Base-by-base conservation (phyloP, 2,888 invertebrate genomes). In the Nemapogon koenigi region DNA sequence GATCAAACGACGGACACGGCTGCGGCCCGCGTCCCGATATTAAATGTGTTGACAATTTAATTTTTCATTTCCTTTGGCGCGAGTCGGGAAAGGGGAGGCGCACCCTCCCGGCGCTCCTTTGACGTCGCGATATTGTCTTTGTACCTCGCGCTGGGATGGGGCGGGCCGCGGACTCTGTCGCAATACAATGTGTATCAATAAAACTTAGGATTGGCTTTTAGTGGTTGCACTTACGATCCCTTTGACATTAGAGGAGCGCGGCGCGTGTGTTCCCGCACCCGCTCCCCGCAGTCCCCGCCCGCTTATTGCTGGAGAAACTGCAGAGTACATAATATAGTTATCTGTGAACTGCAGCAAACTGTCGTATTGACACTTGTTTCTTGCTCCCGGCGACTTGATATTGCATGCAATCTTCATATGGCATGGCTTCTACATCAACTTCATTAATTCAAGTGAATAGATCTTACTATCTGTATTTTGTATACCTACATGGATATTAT, bases 131-230 rank as follows among this genome's bases (percentile, higher is more conserved):
- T 79, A 79, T 79, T 79, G 78, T 79, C 78, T 78, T 78, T 78
- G 78, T 76, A 70, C 66, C 67, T 62, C 64, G 66, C 63, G 64
- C 32, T 68, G 75, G 75, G 71, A 67, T 70, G 70, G 59, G 70
- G 60, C 61, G 62, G 71, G 62, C 13, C 26, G 32, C 28, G 30
- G 76, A 78, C 78, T 76, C 76, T 78, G 78, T 79, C 78, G 76
- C 79, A 78, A 78, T 78, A 78, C 76, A 78, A 78, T 78, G 78
- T 78, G 78, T 79, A 78, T 78, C 78, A 78, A 78, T 78, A 79
- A 79, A 79, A 79, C 78, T 78, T 78, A 76, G 78, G 76, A 78
- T 79, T 78, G 78, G 78, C 78, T 79, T 79, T 79, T 79, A 78
- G 78, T 76, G 78, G 78, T 76, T 76, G 78, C 76, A 78, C 79